Conservation (phyloP, 2,888 invertebrate species). For the Cryptus viduatorius region DNA sequence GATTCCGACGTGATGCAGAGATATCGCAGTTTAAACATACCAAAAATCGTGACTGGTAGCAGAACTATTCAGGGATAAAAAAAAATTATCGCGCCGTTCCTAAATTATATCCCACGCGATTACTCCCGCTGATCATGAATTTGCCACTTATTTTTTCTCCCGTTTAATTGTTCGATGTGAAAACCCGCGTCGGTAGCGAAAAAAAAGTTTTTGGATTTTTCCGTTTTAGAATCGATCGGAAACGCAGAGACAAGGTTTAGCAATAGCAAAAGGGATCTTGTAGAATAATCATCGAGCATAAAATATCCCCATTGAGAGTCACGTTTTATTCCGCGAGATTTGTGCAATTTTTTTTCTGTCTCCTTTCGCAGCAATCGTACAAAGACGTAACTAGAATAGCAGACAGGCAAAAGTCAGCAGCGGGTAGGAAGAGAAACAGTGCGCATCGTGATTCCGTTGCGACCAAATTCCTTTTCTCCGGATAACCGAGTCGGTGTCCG, state of each 20-base stretch:
- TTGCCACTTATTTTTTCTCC: too few relatives aligned
- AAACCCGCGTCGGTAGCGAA: neutral
- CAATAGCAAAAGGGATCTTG: neutral
- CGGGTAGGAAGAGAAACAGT: constrained; percentile 16
- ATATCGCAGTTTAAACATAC: neutral
- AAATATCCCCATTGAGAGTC: constrained; percentile 7
- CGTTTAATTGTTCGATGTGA: too few relatives aligned
- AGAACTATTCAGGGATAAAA: too few relatives aligned
- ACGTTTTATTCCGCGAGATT: neutral
- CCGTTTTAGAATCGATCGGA: neutral
- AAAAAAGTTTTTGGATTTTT: neutral
- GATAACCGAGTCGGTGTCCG: constrained; percentile 53
- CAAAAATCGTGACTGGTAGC: neutral
- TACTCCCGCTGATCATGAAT: too few relatives aligned
- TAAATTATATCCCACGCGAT: too few relatives aligned
- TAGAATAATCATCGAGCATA: neutral
- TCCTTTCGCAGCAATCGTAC: constrained; percentile 18
- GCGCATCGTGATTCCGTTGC: constrained; percentile 50
- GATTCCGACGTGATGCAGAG: neutral
- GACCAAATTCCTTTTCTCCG: constrained; percentile 58
- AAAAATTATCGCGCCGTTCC: too few relatives aligned
- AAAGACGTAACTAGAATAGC: constrained; percentile 42
- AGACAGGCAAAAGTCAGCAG: constrained; percentile 12
- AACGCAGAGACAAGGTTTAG: neutral
- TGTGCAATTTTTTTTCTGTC: neutral